Evolutionary conservation across 2,113 vertebrate genomes (phyloP).

Genomic region (Falco punctatus): DNA sequence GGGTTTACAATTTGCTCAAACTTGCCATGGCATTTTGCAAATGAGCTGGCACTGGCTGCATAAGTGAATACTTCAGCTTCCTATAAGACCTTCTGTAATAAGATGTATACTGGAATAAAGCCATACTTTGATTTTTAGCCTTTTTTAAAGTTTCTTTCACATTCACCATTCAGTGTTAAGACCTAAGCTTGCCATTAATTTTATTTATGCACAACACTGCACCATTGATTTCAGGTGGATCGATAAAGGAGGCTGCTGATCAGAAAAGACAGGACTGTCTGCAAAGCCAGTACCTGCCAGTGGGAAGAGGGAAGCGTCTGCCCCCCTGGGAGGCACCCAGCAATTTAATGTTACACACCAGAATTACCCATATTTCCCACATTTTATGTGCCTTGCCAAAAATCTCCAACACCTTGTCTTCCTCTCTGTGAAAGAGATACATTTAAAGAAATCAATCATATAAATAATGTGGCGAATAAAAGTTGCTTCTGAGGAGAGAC

Average conservation of each 20-base stretch:
- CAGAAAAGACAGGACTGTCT: not conserved
- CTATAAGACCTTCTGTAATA: not conserved
- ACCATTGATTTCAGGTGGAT: not conserved
- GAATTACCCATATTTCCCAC: not conserved
- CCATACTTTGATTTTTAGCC: rapidly evolving
- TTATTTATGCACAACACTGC: not conserved
- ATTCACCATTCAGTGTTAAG: not conserved
- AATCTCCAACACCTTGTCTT: not conserved
- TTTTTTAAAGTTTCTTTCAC: not conserved
- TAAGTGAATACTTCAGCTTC: not conserved
- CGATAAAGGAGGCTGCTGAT: rapidly evolving
- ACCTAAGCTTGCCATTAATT: not conserved
- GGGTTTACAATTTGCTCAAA: not conserved
- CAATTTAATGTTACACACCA: not conserved
- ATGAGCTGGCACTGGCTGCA: not conserved
- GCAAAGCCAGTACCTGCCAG: rapidly evolving
- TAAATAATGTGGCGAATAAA: not conserved
- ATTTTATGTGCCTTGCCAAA: not conserved
- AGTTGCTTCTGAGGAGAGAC: not conserved
- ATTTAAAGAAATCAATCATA: not conserved
- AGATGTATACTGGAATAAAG: not conserved
- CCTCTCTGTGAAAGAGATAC: not conserved
- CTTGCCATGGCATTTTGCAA: not conserved
- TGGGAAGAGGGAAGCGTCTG: not conserved
- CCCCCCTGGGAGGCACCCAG: not conserved